Base-by-base conservation (phyloP, 2,888 invertebrate species). In the Callosobruchus maculatus region DNA sequence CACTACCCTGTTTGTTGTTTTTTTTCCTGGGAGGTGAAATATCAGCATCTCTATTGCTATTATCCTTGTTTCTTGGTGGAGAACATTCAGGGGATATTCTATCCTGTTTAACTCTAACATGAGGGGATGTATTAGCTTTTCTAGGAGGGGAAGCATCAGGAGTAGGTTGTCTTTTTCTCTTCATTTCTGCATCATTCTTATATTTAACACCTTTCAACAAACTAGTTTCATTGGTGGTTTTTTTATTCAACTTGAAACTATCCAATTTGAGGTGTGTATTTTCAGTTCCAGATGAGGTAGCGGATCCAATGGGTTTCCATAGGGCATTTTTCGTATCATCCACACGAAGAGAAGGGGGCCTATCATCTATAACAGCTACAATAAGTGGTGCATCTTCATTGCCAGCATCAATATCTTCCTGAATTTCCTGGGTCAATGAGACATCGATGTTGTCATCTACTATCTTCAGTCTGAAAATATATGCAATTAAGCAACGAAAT, bases 331-430 rank as follows among this genome's bases (percentile, higher is more conserved):
- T 83, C 2, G 84, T 83, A 74, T 84, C 82, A 77, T 86, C 85
- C 31, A 85, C 79, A 76, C 85, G 78, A 13, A 94, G 81, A 78
- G 93, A 91, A 73, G 91, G 89, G 0, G 94, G 93, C 79, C 94
- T 86, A 70, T 97, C 97, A 84, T 97, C 97, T 71, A 96, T 90
- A 72, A 97, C 90, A 0, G 94, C 96, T 0, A 94, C 97, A 77
- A 98, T 93, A 85, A 94, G 94, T 0, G 98, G 98, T 0, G 94
- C 95, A 85, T 97, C 96, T 83, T 98, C 97, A n/a, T 90, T 91
- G 73, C 92, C 90, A 70, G 92, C 90, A 1, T 94, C 89, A 72
- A 94, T 92, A 72, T 94, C 93, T 67, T 92, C 87, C 80, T 92
- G 91, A 75, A 91, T 91, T 68, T 91, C 91, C 22, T 91, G 90